Conservation (phyloP, 2,888 invertebrate genomes). For the Heliconius erato region DNA sequence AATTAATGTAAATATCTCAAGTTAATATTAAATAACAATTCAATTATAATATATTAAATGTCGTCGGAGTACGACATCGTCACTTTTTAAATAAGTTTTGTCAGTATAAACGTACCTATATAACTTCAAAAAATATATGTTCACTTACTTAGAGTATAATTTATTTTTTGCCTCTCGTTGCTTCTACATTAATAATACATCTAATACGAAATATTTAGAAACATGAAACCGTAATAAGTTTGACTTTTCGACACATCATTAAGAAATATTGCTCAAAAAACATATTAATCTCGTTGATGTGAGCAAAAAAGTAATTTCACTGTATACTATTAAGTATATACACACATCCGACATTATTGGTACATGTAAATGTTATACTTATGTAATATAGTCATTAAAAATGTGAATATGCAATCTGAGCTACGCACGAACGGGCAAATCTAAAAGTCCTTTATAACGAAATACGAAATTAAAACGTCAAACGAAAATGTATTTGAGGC, state of each 20-base stretch:
- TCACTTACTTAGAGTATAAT: too few relatives aligned
- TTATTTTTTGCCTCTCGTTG: too few relatives aligned
- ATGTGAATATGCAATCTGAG: conserved; percentile 7
- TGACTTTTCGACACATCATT: neutral
- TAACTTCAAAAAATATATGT: too few relatives aligned
- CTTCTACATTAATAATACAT: neutral
- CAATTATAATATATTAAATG: too few relatives aligned
- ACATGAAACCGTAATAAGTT: neutral
- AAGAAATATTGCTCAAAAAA: neutral
- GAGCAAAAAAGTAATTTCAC: conserved; percentile 15
- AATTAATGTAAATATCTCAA: too few relatives aligned
- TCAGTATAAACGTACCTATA: too few relatives aligned
- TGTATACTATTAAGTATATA: conserved; percentile 11
- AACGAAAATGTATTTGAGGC: neutral
- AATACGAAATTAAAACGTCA: neutral
- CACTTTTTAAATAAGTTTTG: too few relatives aligned
- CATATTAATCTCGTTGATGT: conserved; percentile 10
- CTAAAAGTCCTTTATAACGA: conserved; percentile 1
- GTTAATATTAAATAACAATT: too few relatives aligned
- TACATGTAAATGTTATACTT: conserved; percentile 9
- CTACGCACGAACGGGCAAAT: conserved; percentile 19
- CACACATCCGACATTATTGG: conserved; percentile 30
- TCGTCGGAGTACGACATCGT: too few relatives aligned
- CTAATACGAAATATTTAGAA: neutral
- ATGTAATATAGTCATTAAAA: conserved; percentile 21